phyloP scores from a whole-genome alignment of 2,797 vertebrate genomes.

The Coreius guichenoti region DNA sequence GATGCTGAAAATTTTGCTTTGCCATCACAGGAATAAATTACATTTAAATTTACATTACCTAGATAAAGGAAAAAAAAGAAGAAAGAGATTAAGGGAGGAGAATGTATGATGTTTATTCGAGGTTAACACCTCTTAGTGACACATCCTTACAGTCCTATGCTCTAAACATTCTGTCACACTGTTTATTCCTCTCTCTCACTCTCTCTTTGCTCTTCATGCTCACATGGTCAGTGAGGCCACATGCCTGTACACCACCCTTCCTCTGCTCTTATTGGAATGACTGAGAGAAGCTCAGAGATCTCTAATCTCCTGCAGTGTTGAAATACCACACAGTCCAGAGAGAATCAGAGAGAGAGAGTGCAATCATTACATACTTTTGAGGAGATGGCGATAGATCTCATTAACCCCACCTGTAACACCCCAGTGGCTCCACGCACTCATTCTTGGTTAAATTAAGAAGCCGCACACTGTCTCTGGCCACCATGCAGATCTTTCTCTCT shows the following conservation, averaged over 20 bases:
- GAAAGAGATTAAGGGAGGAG: not conserved
- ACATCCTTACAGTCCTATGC: not conserved
- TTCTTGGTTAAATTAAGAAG: not conserved
- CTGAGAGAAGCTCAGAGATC: slow-evolving; percentile 53
- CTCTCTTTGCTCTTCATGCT: not conserved
- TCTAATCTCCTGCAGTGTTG: slow-evolving; percentile 70
- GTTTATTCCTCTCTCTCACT: not conserved
- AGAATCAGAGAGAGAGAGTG: slow-evolving; percentile 33
- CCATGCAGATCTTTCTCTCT: not conserved
- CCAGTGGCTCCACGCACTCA: not conserved
- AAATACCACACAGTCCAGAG: slow-evolving; percentile 65
- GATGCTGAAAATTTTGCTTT: not conserved
- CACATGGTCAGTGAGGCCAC: slow-evolving; percentile 16
- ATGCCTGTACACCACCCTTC: slow-evolving; percentile 24
- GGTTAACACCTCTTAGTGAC: slow-evolving; percentile 21
- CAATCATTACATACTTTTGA: slow-evolving; percentile 28
- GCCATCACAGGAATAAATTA: not conserved
- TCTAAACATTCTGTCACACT: not conserved
- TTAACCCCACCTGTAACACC: slow-evolving; percentile 35
- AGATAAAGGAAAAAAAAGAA: not conserved
- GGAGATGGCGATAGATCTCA: slow-evolving; percentile 11
- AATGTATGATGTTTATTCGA: not conserved
- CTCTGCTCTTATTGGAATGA: slow-evolving; percentile 6
- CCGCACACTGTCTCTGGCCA: not conserved
- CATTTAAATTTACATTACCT: not conserved